phyloP scores from a whole-genome alignment of 1,140 invertebrate species.

The Camponotus vicinus region DNA sequence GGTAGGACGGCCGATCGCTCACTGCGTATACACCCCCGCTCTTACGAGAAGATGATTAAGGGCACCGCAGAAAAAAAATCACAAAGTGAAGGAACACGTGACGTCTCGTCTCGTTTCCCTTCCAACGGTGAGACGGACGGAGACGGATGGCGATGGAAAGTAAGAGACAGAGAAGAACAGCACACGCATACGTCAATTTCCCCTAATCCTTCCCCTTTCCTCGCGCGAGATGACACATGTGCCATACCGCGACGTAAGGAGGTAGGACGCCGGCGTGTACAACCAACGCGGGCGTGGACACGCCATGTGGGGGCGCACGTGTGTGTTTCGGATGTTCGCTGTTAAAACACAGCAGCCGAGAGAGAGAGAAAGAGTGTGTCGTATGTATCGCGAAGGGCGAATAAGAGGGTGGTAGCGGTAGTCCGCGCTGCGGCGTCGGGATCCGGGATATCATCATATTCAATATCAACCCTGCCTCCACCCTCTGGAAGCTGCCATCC shows the following conservation, averaged over 20 bases:
- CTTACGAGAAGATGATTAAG: constrained; percentile 73
- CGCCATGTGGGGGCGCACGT: constrained; percentile 33
- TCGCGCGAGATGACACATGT: constrained; percentile 67
- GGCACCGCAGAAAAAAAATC: constrained; percentile 70
- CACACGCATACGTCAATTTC: constrained; percentile 18
- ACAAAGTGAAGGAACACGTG: constrained; percentile 72
- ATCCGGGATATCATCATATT: constrained; percentile 83
- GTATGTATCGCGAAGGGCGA: constrained; percentile 69
- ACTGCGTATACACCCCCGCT: constrained; percentile 45
- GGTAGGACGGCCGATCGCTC: constrained; percentile 10
- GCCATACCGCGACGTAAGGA: constrained; percentile 68
- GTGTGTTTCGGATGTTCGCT: constrained; percentile 13
- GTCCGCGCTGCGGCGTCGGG: constrained; percentile 74
- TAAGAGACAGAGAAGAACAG: neutral
- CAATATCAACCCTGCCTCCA: constrained; percentile 78
- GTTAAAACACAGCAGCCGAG: neutral
- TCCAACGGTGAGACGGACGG: constrained; percentile 30
- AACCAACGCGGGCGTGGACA: constrained; percentile 46
- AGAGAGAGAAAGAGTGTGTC: constrained; percentile 59
- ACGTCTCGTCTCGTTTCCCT: constrained; percentile 61
- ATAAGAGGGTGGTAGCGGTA: constrained; percentile 78
- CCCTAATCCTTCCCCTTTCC: neutral
- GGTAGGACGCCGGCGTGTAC: constrained; percentile 26
- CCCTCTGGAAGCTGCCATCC: constrained; percentile 32
- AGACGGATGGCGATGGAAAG: neutral